phyloP scores from a whole-genome alignment of 2,113 vertebrate species.

The Syngnathoides biaculeatus region DNA sequence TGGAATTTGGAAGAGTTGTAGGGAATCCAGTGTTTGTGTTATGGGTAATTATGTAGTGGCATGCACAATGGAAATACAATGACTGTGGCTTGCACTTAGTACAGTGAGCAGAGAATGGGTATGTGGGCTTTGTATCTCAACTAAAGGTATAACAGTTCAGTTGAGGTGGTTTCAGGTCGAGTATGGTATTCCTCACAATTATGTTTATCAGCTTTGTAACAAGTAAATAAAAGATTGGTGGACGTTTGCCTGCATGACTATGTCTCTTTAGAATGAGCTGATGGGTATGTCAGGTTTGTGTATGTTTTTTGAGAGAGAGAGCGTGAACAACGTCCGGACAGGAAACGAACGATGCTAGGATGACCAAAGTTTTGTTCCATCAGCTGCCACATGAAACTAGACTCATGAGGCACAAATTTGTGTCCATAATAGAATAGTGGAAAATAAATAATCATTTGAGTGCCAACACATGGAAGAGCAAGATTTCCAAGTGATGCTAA shows the following conservation, averaged over 20 bases:
- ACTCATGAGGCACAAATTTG: slow-evolving; percentile 28
- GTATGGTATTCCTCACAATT: slow-evolving; percentile 58
- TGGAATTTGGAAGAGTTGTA: slow-evolving; percentile 1
- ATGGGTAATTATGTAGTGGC: slow-evolving; percentile 16
- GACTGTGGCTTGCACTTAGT: slow-evolving; percentile 2
- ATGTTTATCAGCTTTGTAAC: slow-evolving; percentile 63
- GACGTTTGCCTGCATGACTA: slow-evolving; percentile 47
- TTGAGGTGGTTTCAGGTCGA: slow-evolving; percentile 46
- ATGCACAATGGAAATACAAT: slow-evolving; percentile 10
- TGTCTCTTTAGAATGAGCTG: slow-evolving; percentile 34
- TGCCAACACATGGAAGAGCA: slow-evolving; percentile 42
- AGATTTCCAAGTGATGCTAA: slow-evolving; percentile 45
- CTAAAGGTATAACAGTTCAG: slow-evolving; percentile 50
- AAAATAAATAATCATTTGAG: slow-evolving; percentile 47
- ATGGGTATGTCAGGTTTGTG: slow-evolving; percentile 31
- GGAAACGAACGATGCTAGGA: slow-evolving; percentile 41
- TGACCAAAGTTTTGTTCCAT: slow-evolving; percentile 26
- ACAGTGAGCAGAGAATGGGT: slow-evolving; percentile 23
- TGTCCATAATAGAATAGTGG: slow-evolving; percentile 48
- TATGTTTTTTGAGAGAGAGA: slow-evolving; percentile 15
- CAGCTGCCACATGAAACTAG: slow-evolving; percentile 30
- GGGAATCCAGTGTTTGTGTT: slow-evolving; percentile 10
- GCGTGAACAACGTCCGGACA: slow-evolving; percentile 39
- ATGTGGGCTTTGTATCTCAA: slow-evolving; percentile 47
- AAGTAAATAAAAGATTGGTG: slow-evolving; percentile 56